These are phyloP conservation scores for Phainopepla nitens DNA, from an alignment of 2,113 vertebrate species.

Conservation along the genomic window DNA sequence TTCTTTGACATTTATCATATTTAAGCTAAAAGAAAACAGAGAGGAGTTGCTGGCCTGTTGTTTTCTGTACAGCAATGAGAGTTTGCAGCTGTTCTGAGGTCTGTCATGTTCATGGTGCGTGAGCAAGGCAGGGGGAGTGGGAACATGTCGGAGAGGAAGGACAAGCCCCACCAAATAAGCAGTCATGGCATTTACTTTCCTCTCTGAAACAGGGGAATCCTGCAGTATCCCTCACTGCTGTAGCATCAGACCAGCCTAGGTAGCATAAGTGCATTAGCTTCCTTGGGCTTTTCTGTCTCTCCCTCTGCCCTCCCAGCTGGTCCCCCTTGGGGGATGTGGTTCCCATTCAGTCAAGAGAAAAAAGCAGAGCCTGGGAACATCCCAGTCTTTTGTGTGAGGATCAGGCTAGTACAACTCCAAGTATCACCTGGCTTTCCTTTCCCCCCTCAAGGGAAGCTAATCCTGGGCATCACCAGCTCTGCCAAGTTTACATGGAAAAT, in stretches of 20 bases:
- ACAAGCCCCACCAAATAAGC: background rate
- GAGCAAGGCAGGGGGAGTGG: background rate
- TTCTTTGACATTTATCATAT: background rate
- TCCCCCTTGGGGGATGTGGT: fast-evolving
- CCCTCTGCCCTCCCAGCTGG: background rate
- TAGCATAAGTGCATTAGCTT: background rate
- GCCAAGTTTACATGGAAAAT: conserved; percentile 43
- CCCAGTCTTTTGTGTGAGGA: background rate
- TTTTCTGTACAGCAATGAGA: background rate
- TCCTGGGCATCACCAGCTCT: background rate
- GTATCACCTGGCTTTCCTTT: background rate
- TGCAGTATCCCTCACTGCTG: background rate
- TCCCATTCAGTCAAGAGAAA: background rate
- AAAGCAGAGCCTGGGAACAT: background rate
- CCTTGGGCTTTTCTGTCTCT: background rate
- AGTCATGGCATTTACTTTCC: background rate
- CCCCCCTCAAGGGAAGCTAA: background rate
- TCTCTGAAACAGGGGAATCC: background rate
- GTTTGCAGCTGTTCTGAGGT: conserved; percentile 20
- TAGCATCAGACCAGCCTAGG: background rate
- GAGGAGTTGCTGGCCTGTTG: background rate
- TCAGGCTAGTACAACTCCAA: background rate
- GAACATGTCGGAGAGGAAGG: background rate
- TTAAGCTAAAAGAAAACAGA: background rate
- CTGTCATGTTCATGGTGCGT: fast-evolving